Base-by-base conservation (phyloP, 1,140 invertebrate species). In the Hyles euphorbiae region DNA sequence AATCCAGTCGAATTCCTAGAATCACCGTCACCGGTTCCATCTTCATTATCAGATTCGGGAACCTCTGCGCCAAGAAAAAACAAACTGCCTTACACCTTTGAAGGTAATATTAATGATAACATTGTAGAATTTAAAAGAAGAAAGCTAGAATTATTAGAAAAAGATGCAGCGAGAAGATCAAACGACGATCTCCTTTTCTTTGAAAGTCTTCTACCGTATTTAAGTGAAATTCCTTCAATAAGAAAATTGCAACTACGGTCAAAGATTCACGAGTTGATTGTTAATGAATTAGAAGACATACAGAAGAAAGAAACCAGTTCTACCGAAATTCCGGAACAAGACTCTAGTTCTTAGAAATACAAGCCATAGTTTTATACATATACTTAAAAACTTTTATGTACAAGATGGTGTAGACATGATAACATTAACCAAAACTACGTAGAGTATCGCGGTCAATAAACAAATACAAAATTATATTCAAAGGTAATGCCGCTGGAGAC, bases 201-300 rank as follows among this genome's bases (percentile, higher is more conserved):
- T 51, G 64, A 60, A 44, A 67, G 65, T 52, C 54, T 62, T 3
- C 3, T 67, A 34, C 60, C 65, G 2, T 67, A 63, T 54, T 56
- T 67, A 53, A 56, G 46, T 5, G 48, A 63, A 40, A 67, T 67
- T 51, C 65, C 65, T 10, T 8, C 47, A 47, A 43, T 53, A 34
- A 46, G 57, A 0, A 67, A 63, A 55, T 54, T 67, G 8, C 47
- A 49, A 44, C 45, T 67, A 2, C 53, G 65, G 45, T 63, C 61
- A 34, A 60, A 57, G 12, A 67, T 67, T 36, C 65, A 67, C 55
- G 65, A 67, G 49, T 45, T 63, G 10, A 61, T 67, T 34, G 57
- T 54, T 5, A 47, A 22, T 34, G 60, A 66, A 51, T 34, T 61
- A 8, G 60, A 56, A 34, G 56, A n/a, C 7, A 7, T 48, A 7